phyloP scores from a whole-genome alignment of 1,140 invertebrate genomes.

The Micrasema minimum region DNA sequence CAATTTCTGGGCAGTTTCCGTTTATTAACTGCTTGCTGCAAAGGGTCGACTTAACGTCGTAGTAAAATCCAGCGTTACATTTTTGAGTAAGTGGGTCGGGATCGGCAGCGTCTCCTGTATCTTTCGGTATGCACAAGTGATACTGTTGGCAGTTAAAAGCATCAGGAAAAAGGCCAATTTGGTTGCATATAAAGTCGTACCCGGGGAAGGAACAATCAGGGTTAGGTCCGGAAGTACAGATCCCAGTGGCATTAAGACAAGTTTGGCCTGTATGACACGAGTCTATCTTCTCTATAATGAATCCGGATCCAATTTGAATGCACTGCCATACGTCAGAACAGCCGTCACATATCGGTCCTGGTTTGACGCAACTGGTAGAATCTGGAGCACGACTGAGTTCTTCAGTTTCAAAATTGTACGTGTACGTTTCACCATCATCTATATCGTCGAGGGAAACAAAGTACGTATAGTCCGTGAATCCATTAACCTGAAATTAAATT shows the following conservation, averaged over 20 bases:
- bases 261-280: constrained; percentile 1
- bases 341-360: constrained; percentile 33
- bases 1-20: background rate
- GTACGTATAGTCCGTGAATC: background rate
- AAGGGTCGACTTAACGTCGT: constrained; percentile 17
- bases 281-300: background rate
- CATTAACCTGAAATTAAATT: background rate
- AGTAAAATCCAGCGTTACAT: constrained; percentile 31
- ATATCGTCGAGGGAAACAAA: background rate
- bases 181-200: constrained; percentile 35
- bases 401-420: background rate
- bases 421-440: background rate
- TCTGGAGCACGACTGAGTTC: background rate
- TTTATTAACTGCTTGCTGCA: background rate
- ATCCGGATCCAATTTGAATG: constrained; percentile 6
- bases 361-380: constrained; percentile 19
- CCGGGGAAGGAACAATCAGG: constrained; percentile 8
- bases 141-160: constrained; percentile 60
- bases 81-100: background rate
- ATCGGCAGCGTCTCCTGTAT: background rate
- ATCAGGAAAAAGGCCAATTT: constrained; percentile 58
- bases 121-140: constrained; percentile 58
- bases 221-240: constrained; percentile 36
- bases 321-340: constrained; percentile 22
- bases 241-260: constrained; percentile 13